These are phyloP conservation scores for Heliothis subflexa DNA, from an alignment of 1,140 invertebrate genomes.

Conservation along the genomic window DNA sequence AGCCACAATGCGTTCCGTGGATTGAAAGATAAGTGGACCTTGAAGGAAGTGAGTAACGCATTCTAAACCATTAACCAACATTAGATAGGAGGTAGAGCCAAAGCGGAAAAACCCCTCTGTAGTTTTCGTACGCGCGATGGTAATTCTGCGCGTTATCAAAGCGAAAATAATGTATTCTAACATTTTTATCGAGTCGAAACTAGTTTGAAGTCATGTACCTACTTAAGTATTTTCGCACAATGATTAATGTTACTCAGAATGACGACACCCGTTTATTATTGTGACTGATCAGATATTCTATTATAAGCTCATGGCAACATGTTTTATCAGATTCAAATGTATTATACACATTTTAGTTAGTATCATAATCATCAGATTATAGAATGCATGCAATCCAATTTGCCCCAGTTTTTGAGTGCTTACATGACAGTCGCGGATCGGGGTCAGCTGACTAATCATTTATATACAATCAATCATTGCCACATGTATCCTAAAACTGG, in stretches of 20 bases:
- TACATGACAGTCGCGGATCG: conserved; percentile 71
- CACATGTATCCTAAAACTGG: conserved; percentile 64
- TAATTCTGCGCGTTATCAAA: conserved; percentile 23
- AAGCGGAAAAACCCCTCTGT: conserved; percentile 38
- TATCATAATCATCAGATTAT: conserved; percentile 51
- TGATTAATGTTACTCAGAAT: conserved; percentile 49
- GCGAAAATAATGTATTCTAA: conserved; percentile 18
- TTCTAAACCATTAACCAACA: conserved; percentile 1
- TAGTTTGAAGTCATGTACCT: conserved; percentile 1
- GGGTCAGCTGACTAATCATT: conserved; percentile 79
- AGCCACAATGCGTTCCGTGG: conserved; percentile 85
- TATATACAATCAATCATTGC: conserved; percentile 70
- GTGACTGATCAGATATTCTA: conserved; percentile 32
- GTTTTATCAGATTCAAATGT: conserved; percentile 29
- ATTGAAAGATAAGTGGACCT: conserved; percentile 80
- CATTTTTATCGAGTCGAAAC: conserved; percentile 12
- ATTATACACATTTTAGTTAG: conserved; percentile 33
- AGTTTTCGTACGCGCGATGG: neutral
- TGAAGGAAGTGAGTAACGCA: conserved; percentile 84
- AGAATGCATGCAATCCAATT: conserved; percentile 61
- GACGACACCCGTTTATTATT: conserved; percentile 46
- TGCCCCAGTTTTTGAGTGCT: conserved; percentile 74
- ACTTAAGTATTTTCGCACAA: conserved; percentile 39
- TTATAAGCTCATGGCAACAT: conserved; percentile 32
- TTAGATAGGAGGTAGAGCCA: conserved; percentile 26